phyloP scores from a whole-genome alignment of 2,888 invertebrate species.

The Embidobia sp. region DNA sequence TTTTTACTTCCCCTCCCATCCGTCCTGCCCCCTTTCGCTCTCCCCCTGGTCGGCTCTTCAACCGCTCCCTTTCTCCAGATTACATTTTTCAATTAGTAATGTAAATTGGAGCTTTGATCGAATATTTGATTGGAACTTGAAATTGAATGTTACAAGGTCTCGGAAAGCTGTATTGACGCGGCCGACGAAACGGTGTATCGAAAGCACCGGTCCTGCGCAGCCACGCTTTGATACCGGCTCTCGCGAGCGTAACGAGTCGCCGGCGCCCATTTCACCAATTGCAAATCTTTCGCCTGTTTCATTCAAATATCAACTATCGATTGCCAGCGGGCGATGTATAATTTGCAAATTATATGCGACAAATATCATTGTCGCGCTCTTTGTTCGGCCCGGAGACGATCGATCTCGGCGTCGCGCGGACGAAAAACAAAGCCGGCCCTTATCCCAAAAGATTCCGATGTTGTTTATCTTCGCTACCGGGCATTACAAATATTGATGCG shows the following conservation, averaged over 20 bases:
- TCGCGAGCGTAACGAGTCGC: constrained; percentile 36
- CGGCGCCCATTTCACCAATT: constrained; percentile 43
- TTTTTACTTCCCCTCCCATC: neutral
- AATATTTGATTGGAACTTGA: constrained; percentile 60
- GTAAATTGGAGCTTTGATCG: constrained; percentile 61
- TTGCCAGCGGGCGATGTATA: constrained; percentile 31
- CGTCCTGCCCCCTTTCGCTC: neutral
- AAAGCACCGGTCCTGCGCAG: constrained; percentile 55
- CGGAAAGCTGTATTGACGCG: constrained; percentile 60
- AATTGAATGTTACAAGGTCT: constrained; percentile 63
- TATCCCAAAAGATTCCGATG: constrained; percentile 24
- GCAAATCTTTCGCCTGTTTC: constrained; percentile 40
- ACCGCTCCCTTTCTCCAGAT: constrained; percentile 32
- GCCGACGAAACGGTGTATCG: constrained; percentile 44
- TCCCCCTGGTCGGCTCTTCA: neutral
- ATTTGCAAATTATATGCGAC: constrained; percentile 55
- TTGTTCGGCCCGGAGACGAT: constrained; percentile 24
- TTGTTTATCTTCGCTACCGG: constrained; percentile 15
- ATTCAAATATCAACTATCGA: constrained; percentile 56
- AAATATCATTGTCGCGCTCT: constrained; percentile 43
- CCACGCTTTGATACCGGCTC: constrained; percentile 18
- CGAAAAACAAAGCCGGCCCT: constrained; percentile 16
- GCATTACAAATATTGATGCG: constrained; percentile 1
- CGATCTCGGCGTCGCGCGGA: no score
- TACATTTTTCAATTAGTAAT: constrained; percentile 63